Evolutionary conservation across 2,113 vertebrate genomes (phyloP).

Genomic region (Corythornis cristatus): DNA sequence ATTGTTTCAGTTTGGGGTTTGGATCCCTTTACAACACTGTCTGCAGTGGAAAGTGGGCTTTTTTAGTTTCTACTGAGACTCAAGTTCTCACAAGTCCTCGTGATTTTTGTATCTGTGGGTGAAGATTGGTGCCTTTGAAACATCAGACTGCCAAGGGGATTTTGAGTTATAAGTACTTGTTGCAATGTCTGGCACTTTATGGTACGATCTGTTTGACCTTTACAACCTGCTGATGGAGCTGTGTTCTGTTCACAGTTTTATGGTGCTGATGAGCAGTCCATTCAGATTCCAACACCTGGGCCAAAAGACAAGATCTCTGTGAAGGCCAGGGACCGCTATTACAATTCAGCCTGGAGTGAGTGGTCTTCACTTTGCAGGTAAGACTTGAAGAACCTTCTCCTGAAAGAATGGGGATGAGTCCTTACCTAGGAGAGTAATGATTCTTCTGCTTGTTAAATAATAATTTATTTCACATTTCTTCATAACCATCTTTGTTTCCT

Average conservation of each 20-base stretch:
- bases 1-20: background rate
- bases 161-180: background rate
- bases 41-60: background rate
- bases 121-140: background rate
- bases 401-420: background rate
- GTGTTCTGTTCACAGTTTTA: background rate
- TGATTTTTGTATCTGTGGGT: background rate
- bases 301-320: constrained; percentile 20
- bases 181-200: rapidly evolving
- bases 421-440: background rate
- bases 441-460: background rate
- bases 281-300: background rate
- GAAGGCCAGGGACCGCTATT: constrained; percentile 70
- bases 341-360: constrained; percentile 68
- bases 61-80: background rate
- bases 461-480: background rate
- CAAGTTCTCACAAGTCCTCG: background rate
- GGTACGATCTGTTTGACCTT: too few relatives aligned
- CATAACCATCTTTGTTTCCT: background rate
- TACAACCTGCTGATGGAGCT: background rate
- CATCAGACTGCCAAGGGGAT: rapidly evolving
- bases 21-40: background rate
- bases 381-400: background rate
- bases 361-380: constrained; percentile 64
- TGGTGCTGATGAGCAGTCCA: background rate